A percentile compares a stretch with the other conserved stretches of the same genome.
These are phyloP conservation scores for Phalloptychus januarius DNA, from an alignment of 2,797 vertebrate genomes.

Conservation along the genomic window DNA sequence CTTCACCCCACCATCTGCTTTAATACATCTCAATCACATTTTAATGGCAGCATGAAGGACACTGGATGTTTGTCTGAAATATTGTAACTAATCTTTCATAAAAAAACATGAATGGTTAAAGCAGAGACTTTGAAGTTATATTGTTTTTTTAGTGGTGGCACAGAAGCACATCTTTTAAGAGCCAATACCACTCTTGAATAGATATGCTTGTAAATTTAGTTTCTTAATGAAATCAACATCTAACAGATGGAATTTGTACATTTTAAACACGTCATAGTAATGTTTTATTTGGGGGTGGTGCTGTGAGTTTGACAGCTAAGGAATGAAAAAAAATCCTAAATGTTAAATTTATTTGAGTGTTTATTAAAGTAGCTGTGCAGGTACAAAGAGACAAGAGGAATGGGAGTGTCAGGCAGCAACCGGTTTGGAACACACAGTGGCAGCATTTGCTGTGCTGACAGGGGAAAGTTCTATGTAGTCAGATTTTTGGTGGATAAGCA, in stretches of 20 bases:
- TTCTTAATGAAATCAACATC: neutral
- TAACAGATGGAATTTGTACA: neutral
- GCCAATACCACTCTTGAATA: neutral
- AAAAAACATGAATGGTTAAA: neutral
- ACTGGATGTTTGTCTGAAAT: neutral
- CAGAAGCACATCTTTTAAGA: neutral
- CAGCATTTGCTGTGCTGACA: slow-evolving; percentile 79
- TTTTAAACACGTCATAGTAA: neutral
- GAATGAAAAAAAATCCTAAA: neutral
- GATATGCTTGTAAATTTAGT: neutral
- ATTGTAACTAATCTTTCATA: neutral
- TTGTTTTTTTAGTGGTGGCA: neutral
- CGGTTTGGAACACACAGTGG: slow-evolving; percentile 79
- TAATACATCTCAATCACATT: neutral
- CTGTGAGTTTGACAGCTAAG: neutral
- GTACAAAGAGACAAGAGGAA: slow-evolving; percentile 9
- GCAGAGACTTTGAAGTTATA: neutral
- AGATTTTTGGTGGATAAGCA: slow-evolving; percentile 56
- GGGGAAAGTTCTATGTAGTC: slow-evolving; percentile 31
- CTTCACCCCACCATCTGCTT: neutral
- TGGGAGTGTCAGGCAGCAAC: slow-evolving; percentile 60
- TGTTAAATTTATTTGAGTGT: neutral
- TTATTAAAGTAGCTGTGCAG: slow-evolving; percentile 1
- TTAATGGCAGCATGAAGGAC: neutral
- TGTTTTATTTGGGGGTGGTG: neutral